Percentiles rank a stretch among this genome's conserved stretches.
Conservation (phyloP, 2,797 vertebrate species). For the Pristis pectinata region DNA sequence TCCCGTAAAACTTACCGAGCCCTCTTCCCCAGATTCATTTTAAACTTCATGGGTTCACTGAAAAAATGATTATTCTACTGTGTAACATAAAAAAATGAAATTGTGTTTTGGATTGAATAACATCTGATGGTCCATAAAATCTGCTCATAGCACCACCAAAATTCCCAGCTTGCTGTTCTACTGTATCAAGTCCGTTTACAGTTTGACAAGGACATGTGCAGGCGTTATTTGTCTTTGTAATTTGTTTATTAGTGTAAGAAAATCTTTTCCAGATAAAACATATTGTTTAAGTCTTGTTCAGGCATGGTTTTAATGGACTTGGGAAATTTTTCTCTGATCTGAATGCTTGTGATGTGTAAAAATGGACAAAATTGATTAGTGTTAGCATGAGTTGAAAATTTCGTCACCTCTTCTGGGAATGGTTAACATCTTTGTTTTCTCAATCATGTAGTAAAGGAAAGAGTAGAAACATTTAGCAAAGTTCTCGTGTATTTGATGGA, state of each 20-base stretch:
- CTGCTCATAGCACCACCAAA: too few relatives aligned
- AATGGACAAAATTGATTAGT: conserved; percentile 13
- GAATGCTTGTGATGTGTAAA: not conserved
- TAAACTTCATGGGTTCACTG: too few relatives aligned
- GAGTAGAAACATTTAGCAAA: not conserved
- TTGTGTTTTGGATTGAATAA: too few relatives aligned
- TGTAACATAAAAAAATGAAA: too few relatives aligned
- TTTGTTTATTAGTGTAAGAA: not conserved
- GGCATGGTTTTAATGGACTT: not conserved
- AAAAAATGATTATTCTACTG: too few relatives aligned
- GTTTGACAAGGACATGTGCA: too few relatives aligned
- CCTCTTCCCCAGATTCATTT: too few relatives aligned
- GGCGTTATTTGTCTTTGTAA: not conserved
- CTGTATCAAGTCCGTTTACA: too few relatives aligned
- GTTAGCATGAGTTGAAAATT: not conserved
- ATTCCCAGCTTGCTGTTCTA: too few relatives aligned
- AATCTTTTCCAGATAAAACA: not conserved
- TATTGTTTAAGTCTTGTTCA: not conserved
- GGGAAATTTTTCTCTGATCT: not conserved
- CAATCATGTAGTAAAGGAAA: not conserved
- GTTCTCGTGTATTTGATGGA: not conserved
- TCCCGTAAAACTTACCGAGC: too few relatives aligned
- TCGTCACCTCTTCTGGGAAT: conserved; percentile 16
- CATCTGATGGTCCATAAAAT: too few relatives aligned
- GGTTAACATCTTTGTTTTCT: conserved; percentile 21